Conservation (phyloP, 2,113 vertebrate species). For the Canis aureus region DNA sequence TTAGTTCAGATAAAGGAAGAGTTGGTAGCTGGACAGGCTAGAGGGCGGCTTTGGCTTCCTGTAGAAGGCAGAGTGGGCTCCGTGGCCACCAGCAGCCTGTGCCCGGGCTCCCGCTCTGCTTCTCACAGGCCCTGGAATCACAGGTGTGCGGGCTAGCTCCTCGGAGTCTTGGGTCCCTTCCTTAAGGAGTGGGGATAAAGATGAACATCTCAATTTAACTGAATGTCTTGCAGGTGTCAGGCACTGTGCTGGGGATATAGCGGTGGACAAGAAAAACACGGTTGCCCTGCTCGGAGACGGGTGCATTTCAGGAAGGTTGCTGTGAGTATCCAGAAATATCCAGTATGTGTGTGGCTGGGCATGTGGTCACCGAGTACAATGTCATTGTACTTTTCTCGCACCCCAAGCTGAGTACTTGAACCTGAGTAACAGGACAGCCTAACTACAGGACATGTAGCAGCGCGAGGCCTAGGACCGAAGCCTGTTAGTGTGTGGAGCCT, state of each 20-base stretch:
- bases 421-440: conserved; percentile 16
- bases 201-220: not conserved
- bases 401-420: not conserved
- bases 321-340: too few relatives aligned
- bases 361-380: not conserved
- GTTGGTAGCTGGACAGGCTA: not conserved
- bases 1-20: conserved; percentile 32
- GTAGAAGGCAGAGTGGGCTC: not conserved
- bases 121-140: not conserved
- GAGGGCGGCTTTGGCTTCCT: not conserved
- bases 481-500: conserved; percentile 49
- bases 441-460: not conserved
- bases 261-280: not conserved
- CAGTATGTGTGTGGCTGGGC: not conserved
- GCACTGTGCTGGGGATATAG: not conserved
- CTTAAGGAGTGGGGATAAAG: not conserved
- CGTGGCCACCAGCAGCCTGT: not conserved
- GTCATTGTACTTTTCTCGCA: not conserved
- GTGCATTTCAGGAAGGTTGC: not conserved
- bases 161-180: not conserved
- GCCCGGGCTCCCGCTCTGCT: accelerated
- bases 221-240: not conserved
- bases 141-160: not conserved
- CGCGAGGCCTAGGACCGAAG: not conserved
- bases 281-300: not conserved